phyloP scores from a whole-genome alignment of 2,797 vertebrate genomes.

The Microctenopoma stevenorrisi region DNA sequence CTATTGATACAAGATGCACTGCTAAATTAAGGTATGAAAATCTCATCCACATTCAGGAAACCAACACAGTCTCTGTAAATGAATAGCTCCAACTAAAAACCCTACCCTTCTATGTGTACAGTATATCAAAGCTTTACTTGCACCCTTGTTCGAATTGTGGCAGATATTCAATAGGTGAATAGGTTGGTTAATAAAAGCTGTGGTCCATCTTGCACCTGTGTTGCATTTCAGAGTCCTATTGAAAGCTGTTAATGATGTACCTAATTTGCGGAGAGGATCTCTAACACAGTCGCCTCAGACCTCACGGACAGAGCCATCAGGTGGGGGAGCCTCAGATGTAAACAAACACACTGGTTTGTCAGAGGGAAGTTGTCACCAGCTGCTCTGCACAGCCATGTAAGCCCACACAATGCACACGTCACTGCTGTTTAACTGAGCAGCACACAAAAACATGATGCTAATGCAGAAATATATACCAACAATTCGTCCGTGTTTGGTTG shows the following conservation, averaged over 20 bases:
- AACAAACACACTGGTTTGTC: conserved; percentile 77
- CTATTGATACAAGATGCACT: background rate
- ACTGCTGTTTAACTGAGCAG: conserved; percentile 37
- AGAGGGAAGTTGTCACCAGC: conserved; percentile 65
- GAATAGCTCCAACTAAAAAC: conserved; percentile 6
- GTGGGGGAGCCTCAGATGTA: conserved; percentile 65
- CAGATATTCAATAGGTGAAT: conserved; percentile 21
- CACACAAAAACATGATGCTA: conserved; percentile 37
- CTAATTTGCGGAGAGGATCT: conserved; percentile 65
- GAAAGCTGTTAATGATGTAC: conserved; percentile 59
- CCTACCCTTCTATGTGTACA: background rate
- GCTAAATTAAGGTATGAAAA: background rate
- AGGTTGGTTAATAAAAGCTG: conserved; percentile 44
- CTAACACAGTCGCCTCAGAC: conserved; percentile 56
- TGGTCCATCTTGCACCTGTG: conserved; percentile 46
- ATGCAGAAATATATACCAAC: conserved; percentile 53
- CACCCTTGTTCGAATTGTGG: conserved; percentile 7
- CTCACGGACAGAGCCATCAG: conserved; percentile 59
- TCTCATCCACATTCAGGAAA: background rate
- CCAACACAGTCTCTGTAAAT: background rate
- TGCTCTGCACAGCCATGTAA: conserved; percentile 62
- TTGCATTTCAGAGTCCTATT: conserved; percentile 39
- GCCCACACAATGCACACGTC: conserved; percentile 52
- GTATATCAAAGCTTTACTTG: conserved; percentile 18
- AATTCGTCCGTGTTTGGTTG: conserved; percentile 43